These are phyloP conservation scores for Gymnopithys bicolor DNA, from an alignment of 2,797 vertebrate species.

Conservation along the genomic window DNA sequence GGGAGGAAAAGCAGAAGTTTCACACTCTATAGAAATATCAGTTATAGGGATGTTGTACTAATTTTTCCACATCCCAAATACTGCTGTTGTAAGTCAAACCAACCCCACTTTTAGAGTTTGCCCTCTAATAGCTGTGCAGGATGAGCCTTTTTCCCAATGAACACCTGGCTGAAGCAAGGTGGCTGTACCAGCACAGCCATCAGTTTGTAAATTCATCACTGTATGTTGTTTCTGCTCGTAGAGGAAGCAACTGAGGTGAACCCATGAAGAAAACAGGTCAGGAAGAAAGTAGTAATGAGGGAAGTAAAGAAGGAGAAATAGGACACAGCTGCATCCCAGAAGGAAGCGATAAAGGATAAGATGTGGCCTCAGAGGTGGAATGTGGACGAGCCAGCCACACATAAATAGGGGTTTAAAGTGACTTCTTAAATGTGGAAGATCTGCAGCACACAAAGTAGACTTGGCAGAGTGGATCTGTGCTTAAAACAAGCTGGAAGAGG, in stretches of 20 bases:
- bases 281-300: background rate
- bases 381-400: background rate
- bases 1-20: background rate
- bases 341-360: background rate
- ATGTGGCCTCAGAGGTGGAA: background rate
- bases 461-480: background rate
- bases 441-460: background rate
- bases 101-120: background rate
- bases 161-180: background rate
- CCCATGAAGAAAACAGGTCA: background rate
- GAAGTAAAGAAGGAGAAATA: background rate
- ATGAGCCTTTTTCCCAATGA: background rate
- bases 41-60: rapidly evolving
- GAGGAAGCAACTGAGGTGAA: background rate
- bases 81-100: background rate
- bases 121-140: background rate
- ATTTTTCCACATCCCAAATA: background rate
- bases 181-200: background rate
- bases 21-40: background rate
- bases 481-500: background rate
- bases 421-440: background rate
- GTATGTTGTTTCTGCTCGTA: background rate
- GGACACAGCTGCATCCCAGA: background rate
- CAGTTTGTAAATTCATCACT: background rate
- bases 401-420: rapidly evolving